Evolutionary conservation across 2,113 vertebrate species (phyloP), one percentile per base, ranked within the genome.

Genomic region (Cephalopterus ornatus): DNA sequence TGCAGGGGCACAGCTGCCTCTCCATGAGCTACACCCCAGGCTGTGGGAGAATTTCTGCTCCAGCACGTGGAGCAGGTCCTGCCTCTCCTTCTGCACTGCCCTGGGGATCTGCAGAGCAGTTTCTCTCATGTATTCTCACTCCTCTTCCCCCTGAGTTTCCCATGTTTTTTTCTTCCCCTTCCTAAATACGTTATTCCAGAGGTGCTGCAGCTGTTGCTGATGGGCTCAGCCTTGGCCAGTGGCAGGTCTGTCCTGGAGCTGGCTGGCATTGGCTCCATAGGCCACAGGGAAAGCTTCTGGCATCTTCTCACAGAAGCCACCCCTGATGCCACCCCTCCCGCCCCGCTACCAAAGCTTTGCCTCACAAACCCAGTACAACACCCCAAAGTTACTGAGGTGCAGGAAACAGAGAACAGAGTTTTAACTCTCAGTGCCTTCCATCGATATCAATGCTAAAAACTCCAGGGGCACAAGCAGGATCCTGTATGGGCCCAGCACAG

Each of bases 401-500:
- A 71, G 30, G n/a, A 14, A 74, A 49, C 17, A 53, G 63, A 33
- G 6, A 74, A 50, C 11, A 46, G 59, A 33, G 8, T 35, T 55
- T 39, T 35, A 63, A 33, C 22, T 74, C 41, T 66, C 32, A 13
- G 11, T 68, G 41, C 16, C 21, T 83, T 15, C 33, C 2, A 2
- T 12, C 37, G 21, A 58, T 14, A 56, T 9, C 26, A 35, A 21
- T 8, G 28, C 44, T 74, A 39, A 83, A 87, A 74, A 32, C 39
- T 72, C 41, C 49, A 50, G 33, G 12, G 55, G 26, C 41, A 81
- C 5, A 8, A 77, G 26, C 1, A 55, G 33, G 33, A 66, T 8
- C 26, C 19, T 20, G 16, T 10, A 35, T 0, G 0, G 42, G 12
- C 26, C 18, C 53, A 44, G 19, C 5, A 3, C 3, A 46, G 23